Evolutionary conservation across 2,888 invertebrate species (phyloP).

Genomic region (Zaprionus bogoriensis): DNA sequence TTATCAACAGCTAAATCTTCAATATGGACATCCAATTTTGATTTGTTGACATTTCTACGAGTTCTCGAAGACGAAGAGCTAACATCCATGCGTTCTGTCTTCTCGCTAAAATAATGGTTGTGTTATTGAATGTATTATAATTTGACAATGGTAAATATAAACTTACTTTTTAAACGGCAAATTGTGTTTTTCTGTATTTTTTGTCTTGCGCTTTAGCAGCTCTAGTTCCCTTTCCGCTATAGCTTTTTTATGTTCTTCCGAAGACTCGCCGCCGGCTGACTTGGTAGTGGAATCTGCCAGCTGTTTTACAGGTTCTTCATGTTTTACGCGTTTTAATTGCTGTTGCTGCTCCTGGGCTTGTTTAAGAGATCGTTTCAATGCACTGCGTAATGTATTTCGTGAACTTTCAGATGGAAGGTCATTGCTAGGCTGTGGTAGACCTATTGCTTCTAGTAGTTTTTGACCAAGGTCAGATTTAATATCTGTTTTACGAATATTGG

Average conservation of each 20-base stretch:
- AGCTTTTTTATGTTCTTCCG: slow-evolving; percentile 67
- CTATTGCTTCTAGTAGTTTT: slow-evolving; percentile 77
- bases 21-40: slow-evolving; percentile 44
- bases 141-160: neutral
- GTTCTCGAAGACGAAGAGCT: slow-evolving; percentile 67
- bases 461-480: slow-evolving; percentile 71
- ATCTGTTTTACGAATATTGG: slow-evolving; percentile 50
- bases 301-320: slow-evolving; percentile 71
- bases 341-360: slow-evolving; percentile 78
- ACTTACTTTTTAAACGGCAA: slow-evolving; percentile 54
- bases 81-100: slow-evolving; percentile 63
- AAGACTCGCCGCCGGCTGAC: slow-evolving; percentile 52
- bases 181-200: slow-evolving; percentile 33
- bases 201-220: slow-evolving; percentile 63
- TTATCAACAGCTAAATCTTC: slow-evolving; percentile 54
- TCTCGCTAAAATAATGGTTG: slow-evolving; percentile 45
- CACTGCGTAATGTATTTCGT: slow-evolving; percentile 70
- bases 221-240: slow-evolving; percentile 64
- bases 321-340: slow-evolving; percentile 68
- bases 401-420: slow-evolving; percentile 47
- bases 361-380: slow-evolving; percentile 75
- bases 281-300: slow-evolving; percentile 80
- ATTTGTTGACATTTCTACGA: slow-evolving; percentile 63
- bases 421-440: slow-evolving; percentile 66
- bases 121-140: neutral